These are phyloP conservation scores for Microdon myrmicae DNA, from an alignment of 2,888 invertebrate species.

Conservation along the genomic window DNA sequence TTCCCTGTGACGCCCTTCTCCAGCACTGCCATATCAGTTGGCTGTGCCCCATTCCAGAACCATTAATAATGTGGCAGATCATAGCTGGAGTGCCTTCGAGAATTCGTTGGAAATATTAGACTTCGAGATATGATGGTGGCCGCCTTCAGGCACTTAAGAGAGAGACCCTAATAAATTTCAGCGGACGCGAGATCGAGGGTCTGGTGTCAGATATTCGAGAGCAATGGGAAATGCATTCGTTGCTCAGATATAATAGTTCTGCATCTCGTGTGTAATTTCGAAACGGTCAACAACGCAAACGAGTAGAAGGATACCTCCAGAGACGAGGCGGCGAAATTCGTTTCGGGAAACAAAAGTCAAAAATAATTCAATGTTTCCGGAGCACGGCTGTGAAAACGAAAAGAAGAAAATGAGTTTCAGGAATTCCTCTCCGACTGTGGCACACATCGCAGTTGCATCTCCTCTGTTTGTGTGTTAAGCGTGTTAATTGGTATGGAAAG, in stretches of 20 bases:
- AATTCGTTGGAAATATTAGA: slow-evolving; percentile 40
- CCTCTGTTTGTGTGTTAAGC: slow-evolving; percentile 26
- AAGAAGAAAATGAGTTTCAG: slow-evolving; percentile 14
- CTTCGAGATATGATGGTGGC: slow-evolving; percentile 19
- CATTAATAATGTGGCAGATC: slow-evolving; percentile 50
- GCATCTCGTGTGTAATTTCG: slow-evolving; percentile 18
- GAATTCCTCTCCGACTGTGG: slow-evolving; percentile 12
- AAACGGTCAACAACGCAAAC: slow-evolving; percentile 39
- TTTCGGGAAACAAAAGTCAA: slow-evolving; percentile 27
- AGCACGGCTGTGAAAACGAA: slow-evolving; percentile 10
- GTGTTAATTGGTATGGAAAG: slow-evolving; percentile 37
- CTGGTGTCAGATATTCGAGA: slow-evolving; percentile 23
- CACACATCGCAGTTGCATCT: slow-evolving; percentile 22
- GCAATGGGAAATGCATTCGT: slow-evolving; percentile 13
- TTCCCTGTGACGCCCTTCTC: background rate
- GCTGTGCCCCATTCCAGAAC: slow-evolving; percentile 36
- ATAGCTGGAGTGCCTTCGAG: slow-evolving; percentile 34
- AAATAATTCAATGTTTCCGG: slow-evolving; percentile 49
- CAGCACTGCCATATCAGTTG: slow-evolving; percentile 1
- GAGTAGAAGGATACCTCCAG: slow-evolving; percentile 12
- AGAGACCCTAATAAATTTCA: slow-evolving; percentile 38
- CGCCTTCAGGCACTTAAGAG: slow-evolving; percentile 12
- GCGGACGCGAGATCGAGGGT: slow-evolving; percentile 15
- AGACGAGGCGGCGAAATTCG: slow-evolving; percentile 10
- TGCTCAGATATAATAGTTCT: background rate